Conservation (phyloP, 2,797 vertebrate genomes). For the Sebastes wilsoni region DNA sequence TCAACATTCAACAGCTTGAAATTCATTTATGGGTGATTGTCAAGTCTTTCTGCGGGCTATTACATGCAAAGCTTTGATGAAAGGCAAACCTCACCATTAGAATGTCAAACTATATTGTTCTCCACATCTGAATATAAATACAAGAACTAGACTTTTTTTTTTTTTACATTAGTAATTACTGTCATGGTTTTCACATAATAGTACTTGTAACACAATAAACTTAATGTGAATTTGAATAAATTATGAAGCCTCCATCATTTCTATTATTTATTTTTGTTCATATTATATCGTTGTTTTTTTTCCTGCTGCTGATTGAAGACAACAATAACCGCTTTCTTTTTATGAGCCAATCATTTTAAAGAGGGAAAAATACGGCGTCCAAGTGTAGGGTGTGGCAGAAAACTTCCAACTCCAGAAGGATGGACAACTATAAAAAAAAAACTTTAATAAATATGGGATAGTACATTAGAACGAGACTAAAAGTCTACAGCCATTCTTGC, state of each 20-base stretch:
- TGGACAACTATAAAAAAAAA: background rate
- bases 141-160: background rate
- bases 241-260: background rate
- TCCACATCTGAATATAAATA: background rate
- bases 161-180: background rate
- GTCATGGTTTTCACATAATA: background rate
- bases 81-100: slow-evolving; percentile 10
- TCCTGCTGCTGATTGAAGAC: background rate
- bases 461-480: background rate
- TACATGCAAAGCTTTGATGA: slow-evolving; percentile 5
- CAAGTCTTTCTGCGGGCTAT: background rate
- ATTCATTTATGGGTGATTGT: slow-evolving; percentile 21
- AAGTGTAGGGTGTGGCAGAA: background rate
- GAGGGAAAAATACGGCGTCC: background rate
- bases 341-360: background rate
- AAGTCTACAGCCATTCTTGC: background rate
- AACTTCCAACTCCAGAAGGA: background rate
- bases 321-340: background rate
- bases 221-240: slow-evolving; percentile 2
- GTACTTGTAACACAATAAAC: background rate
- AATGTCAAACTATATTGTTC: slow-evolving; percentile 2
- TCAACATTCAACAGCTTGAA: slow-evolving; percentile 4
- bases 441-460: background rate
- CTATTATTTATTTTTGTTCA: background rate
- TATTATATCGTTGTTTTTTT: background rate